phyloP scores from a whole-genome alignment of 1,140 invertebrate species.

The Ericerus pela region DNA sequence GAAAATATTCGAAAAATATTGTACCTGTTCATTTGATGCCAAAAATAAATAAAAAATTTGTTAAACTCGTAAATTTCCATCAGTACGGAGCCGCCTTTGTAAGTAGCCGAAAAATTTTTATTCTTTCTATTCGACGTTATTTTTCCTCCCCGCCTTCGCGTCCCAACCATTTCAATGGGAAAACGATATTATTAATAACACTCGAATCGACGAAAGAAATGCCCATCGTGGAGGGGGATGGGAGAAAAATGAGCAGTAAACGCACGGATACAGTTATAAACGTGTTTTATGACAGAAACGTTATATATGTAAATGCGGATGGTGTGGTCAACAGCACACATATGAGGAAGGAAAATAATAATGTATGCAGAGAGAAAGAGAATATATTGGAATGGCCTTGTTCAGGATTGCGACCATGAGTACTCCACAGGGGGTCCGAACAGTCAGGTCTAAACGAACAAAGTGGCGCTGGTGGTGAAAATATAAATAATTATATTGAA shows the following conservation, averaged over 20 bases:
- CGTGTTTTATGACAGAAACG: conserved; percentile 12
- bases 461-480: conserved; percentile 10
- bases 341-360: background rate
- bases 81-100: too few relatives aligned
- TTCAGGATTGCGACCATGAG: conserved; percentile 8
- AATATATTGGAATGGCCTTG: conserved; percentile 6
- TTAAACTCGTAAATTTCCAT: too few relatives aligned
- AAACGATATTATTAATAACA: too few relatives aligned
- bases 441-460: background rate
- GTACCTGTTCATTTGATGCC: too few relatives aligned
- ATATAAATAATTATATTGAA: conserved; percentile 13
- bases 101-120: too few relatives aligned
- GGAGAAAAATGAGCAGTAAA: conserved; percentile 2
- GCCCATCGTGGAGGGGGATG: too few relatives aligned
- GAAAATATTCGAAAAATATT: too few relatives aligned
- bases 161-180: too few relatives aligned
- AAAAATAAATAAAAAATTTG: too few relatives aligned
- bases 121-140: too few relatives aligned
- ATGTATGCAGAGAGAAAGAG: background rate
- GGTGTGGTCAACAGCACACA: conserved; percentile 4
- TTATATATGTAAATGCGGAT: conserved; percentile 10
- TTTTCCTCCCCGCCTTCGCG: too few relatives aligned
- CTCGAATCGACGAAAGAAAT: too few relatives aligned
- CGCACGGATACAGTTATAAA: conserved; percentile 12
- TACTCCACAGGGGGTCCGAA: conserved; percentile 1